phyloP scores from a whole-genome alignment of 2,888 invertebrate genomes.

The Alsophila aescularia region DNA sequence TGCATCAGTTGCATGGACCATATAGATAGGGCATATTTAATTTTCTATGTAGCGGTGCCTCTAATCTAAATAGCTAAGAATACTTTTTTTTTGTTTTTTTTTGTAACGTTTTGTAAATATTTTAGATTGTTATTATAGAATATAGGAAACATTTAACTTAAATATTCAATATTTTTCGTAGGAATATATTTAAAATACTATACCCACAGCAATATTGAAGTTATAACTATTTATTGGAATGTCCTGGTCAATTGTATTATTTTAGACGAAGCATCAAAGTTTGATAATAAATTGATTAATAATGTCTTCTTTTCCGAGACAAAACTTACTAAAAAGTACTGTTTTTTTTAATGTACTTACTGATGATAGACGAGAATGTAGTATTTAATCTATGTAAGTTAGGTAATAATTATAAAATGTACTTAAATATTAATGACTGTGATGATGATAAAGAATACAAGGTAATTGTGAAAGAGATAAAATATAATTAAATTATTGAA shows the following conservation, averaged over 20 bases:
- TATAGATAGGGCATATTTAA: no score
- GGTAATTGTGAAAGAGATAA: conserved; percentile 36
- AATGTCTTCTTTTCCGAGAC: not conserved
- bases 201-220: not conserved
- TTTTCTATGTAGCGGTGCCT: no score
- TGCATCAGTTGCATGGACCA: no score
- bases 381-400: conserved; percentile 4
- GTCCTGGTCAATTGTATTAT: not conserved
- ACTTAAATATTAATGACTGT: conserved; percentile 31
- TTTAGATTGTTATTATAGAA: no score
- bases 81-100: no score
- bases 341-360: no score
- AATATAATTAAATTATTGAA: conserved; percentile 51
- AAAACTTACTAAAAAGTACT: no score
- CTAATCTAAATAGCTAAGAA: no score
- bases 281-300: no score
- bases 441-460: conserved; percentile 36
- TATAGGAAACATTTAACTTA: no score
- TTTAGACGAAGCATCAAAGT: not conserved
- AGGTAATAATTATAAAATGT: conserved; percentile 29
- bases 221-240: not conserved
- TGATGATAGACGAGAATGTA: not conserved
- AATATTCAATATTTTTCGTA: no score
- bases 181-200: not conserved
- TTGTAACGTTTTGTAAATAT: no score